phyloP scores from a whole-genome alignment of 2,113 vertebrate species.

The Geothlypis trichas region DNA sequence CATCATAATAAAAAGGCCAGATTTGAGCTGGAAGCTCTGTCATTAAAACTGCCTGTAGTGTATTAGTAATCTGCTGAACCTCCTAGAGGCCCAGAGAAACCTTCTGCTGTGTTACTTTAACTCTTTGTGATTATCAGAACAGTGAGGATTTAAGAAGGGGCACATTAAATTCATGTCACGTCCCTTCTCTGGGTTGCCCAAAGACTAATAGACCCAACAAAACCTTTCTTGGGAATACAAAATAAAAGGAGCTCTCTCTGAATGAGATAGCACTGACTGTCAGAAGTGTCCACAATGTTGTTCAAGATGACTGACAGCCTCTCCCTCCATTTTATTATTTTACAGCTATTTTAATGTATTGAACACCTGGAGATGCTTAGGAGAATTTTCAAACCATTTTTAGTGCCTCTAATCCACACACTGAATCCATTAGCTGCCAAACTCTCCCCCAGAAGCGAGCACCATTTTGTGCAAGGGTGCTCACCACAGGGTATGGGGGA shows the following conservation, averaged over 20 bases:
- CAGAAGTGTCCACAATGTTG: conserved; percentile 23
- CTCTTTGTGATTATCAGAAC: conserved; percentile 42
- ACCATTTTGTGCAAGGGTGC: not conserved
- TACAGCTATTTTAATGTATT: not conserved
- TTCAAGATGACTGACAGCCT: conserved; percentile 41
- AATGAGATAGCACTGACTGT: not conserved
- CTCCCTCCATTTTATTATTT: conserved; percentile 38
- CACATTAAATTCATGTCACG: conserved; percentile 42
- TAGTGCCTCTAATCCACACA: not conserved
- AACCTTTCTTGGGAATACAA: conserved; percentile 38
- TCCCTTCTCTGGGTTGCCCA: conserved; percentile 12
- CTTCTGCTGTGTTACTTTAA: conserved; percentile 53
- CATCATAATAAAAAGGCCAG: conserved; percentile 64
- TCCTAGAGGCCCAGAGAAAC: conserved; percentile 54
- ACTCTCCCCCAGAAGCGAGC: not conserved
- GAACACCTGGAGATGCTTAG: conserved; percentile 17
- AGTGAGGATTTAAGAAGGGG: conserved; percentile 25
- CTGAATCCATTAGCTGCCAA: not conserved
- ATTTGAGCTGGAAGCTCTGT: conserved; percentile 65
- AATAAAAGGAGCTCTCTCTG: conserved; percentile 15
- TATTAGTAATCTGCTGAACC: conserved; percentile 56
- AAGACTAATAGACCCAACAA: conserved; percentile 45
- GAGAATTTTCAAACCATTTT: not conserved
- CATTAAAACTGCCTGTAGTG: conserved; percentile 60
- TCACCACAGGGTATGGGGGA: not conserved